Percentiles rank a stretch among this genome's conserved stretches.
Evolutionary conservation across 2,888 invertebrate species (phyloP).

Genomic region (Cataglyphis rosenhaueri): DNA sequence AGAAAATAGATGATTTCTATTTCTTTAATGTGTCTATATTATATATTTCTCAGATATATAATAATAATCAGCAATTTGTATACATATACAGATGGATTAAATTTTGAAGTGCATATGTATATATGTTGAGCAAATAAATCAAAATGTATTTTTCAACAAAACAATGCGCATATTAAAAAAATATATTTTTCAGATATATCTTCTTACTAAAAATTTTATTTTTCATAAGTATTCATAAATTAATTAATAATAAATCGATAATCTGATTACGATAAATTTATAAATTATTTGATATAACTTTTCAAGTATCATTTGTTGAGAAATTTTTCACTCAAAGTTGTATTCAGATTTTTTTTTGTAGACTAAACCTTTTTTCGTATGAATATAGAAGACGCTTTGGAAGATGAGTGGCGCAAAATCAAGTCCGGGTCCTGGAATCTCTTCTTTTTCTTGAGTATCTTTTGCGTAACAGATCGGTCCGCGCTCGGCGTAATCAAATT

Average conservation of each 20-base stretch:
- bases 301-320: background rate
- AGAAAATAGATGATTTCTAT: background rate
- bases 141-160: background rate
- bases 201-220: conserved; percentile 1
- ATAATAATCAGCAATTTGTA: background rate
- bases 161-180: background rate
- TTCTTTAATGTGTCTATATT: background rate
- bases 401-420: conserved; percentile 88
- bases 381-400: conserved; percentile 88
- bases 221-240: background rate
- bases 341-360: background rate
- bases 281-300: background rate
- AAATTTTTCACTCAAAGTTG: background rate
- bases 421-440: conserved; percentile 86
- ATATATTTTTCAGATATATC: background rate
- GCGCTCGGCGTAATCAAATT: conserved; percentile 87
- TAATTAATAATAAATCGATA: background rate
- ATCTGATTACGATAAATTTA: background rate
- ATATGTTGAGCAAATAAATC: background rate
- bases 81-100: background rate
- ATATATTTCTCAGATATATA: background rate
- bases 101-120: background rate
- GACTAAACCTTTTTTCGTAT: conserved; percentile 89
- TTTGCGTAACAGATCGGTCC: conserved; percentile 87
- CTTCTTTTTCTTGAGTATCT: conserved; percentile 54